phyloP scores from a whole-genome alignment of 1,140 invertebrate species.

The Campoletis sonorensis region DNA sequence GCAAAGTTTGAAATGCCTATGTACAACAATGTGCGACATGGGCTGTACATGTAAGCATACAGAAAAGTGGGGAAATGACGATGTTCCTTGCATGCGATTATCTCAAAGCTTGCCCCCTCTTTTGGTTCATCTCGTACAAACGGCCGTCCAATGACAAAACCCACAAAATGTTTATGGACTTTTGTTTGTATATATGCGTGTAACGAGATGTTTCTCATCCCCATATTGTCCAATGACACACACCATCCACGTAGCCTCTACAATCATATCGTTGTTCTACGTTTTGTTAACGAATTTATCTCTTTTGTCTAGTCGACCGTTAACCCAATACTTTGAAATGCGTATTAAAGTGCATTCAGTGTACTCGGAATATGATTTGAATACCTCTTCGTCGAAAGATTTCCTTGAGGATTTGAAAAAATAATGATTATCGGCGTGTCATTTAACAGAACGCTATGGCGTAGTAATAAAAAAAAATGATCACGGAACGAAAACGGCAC shows the following conservation, averaged over 20 bases:
- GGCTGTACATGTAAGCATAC: not conserved
- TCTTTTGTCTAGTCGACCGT: not conserved
- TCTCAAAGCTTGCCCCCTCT: not conserved
- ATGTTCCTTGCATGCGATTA: slow-evolving; percentile 15
- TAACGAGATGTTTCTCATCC: not conserved
- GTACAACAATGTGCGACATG: not conserved
- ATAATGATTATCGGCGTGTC: too few species aligned
- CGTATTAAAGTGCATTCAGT: not conserved
- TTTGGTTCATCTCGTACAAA: not conserved
- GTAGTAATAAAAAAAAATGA: too few species aligned
- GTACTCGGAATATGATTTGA: not conserved
- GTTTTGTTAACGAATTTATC: not conserved
- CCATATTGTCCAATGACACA: not conserved
- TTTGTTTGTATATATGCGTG: not conserved
- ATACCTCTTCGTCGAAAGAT: too few species aligned
- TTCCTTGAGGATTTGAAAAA: too few species aligned
- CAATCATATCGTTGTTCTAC: not conserved
- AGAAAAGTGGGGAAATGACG: slow-evolving; percentile 17
- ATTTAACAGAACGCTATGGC: too few species aligned
- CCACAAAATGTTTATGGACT: not conserved
- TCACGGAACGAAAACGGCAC: too few species aligned
- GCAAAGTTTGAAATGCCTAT: slow-evolving; percentile 4
- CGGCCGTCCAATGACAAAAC: not conserved
- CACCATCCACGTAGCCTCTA: not conserved
- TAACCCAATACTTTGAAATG: not conserved